Conservation (phyloP, 2,797 vertebrate genomes). For the Sitta carolinensis region DNA sequence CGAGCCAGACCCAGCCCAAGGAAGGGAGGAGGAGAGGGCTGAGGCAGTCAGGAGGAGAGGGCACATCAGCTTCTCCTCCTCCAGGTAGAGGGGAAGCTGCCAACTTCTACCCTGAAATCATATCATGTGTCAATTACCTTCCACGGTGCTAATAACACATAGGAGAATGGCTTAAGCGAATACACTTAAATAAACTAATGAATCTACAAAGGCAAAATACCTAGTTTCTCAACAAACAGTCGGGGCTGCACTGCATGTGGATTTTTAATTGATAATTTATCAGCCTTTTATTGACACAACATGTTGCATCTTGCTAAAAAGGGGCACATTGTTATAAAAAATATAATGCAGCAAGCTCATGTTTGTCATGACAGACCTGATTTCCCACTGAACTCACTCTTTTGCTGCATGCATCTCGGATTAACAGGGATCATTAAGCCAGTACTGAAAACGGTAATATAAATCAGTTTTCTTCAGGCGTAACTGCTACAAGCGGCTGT, state of each 20-base stretch:
- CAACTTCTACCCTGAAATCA: neutral
- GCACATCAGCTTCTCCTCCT: neutral
- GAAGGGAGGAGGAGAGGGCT: neutral
- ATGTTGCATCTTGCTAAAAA: neutral
- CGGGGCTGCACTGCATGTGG: neutral
- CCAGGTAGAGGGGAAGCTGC: neutral
- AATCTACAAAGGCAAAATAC: neutral
- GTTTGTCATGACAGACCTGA: neutral
- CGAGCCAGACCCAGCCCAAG: neutral
- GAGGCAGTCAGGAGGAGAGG: neutral
- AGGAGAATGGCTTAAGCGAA: neutral
- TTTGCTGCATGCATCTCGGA: neutral
- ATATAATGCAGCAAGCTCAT: fast-evolving
- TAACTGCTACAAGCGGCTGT: neutral
- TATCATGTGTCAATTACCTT: neutral
- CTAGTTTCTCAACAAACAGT: neutral
- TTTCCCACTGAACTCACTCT: neutral
- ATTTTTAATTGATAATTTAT: neutral
- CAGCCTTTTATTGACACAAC: neutral
- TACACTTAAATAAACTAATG: neutral
- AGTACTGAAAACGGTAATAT: neutral
- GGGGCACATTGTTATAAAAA: neutral
- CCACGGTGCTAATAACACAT: neutral
- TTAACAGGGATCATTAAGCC: neutral
- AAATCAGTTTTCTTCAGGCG: neutral